Conservation (phyloP, 2,113 vertebrate genomes). For the Leucopsar rothschildi region DNA sequence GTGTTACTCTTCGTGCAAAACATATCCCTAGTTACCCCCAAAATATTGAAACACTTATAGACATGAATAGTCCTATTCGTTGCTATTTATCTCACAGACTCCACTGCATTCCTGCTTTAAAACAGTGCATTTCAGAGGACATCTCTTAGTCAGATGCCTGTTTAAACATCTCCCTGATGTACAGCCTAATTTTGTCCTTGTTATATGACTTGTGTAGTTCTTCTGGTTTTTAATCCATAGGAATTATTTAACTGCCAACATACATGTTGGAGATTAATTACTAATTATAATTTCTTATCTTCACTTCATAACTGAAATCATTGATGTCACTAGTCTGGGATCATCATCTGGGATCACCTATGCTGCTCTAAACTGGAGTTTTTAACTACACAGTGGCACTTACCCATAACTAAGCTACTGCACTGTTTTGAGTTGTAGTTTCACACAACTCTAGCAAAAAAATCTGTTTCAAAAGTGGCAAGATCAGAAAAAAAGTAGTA, state of each 20-base stretch:
- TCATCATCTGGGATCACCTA: neutral
- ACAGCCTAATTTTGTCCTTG: neutral
- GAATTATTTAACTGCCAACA: neutral
- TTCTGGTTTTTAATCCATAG: neutral
- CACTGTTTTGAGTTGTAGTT: neutral
- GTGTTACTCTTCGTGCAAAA: neutral
- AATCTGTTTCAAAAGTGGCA: neutral
- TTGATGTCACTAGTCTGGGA: neutral
- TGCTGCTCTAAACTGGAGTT: neutral
- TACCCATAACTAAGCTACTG: neutral
- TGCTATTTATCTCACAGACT: neutral
- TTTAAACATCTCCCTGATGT: neutral
- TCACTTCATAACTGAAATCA: neutral
- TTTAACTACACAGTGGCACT: neutral
- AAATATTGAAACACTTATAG: neutral
- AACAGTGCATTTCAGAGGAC: neutral
- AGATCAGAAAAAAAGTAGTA: neutral
- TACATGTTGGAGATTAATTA: neutral
- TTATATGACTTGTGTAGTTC: neutral
- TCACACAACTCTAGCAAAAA: neutral
- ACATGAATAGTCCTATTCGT: neutral
- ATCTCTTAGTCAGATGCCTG: neutral
- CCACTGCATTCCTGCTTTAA: neutral
- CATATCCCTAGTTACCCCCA: neutral
- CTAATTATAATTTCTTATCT: neutral